phyloP scores from a whole-genome alignment of 2,797 vertebrate species.

The Xiphophorus birchmanni region DNA sequence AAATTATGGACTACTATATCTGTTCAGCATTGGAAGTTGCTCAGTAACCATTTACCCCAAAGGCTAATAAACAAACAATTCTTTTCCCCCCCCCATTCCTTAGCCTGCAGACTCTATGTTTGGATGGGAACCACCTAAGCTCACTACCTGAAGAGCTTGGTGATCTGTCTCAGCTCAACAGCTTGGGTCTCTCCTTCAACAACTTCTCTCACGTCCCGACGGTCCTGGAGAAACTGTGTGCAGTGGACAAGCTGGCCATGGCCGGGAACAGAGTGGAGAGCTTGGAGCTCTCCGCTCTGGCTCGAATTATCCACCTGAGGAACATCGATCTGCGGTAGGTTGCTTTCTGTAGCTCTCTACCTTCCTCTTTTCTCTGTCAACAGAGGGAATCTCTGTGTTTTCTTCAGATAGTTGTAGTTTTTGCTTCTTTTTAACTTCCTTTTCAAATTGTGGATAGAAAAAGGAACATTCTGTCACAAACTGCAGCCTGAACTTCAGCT shows the following conservation, averaged over 20 bases:
- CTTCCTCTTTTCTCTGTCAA: background rate
- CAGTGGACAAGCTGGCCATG: conserved; percentile 90
- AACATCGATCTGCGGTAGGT: conserved; percentile 92
- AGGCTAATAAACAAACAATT: conserved; percentile 20
- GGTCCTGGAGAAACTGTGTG: conserved; percentile 85
- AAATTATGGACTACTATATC: background rate
- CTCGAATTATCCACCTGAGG: conserved; percentile 87
- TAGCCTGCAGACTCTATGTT: conserved; percentile 92
- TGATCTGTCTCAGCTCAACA: conserved; percentile 87
- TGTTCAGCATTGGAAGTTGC: background rate
- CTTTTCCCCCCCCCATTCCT: conserved; percentile 15
- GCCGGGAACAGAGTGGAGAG: conserved; percentile 89
- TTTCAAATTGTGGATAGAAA: conserved; percentile 14
- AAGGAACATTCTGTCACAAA: conserved; percentile 33
- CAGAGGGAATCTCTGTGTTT: conserved; percentile 35
- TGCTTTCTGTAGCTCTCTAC: background rate
- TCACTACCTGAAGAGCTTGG: conserved; percentile 90
- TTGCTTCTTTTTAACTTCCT: conserved; percentile 14
- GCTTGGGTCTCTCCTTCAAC: conserved; percentile 94
- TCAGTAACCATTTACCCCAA: background rate
- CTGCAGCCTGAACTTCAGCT: conserved; percentile 12
- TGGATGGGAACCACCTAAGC: conserved; percentile 92
- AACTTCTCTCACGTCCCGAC: conserved; percentile 87
- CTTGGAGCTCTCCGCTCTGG: conserved; percentile 83
- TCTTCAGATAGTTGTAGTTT: background rate